Base-by-base conservation (phyloP, 2,113 vertebrate genomes). In the Bujurquina vittata region DNA sequence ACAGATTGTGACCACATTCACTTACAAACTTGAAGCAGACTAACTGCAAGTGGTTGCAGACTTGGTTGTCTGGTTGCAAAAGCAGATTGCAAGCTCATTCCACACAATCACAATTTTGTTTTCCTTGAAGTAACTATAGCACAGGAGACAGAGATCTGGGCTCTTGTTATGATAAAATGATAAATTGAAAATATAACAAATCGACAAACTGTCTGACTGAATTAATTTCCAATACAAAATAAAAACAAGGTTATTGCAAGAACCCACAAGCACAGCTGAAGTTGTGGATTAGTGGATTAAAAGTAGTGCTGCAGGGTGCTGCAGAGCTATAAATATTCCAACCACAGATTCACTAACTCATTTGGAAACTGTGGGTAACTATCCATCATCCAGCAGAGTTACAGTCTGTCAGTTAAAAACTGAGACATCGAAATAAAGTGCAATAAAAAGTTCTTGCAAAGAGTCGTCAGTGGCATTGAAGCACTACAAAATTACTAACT, bases 341-440 rank as follows among this genome's bases (percentile, higher is more conserved):
- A 17, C 69, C 10, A 17, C 57, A 65, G 9, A 75, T 61, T 63
- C 81, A 46, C 54, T 20, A 65, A 59, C 31, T 81, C 52, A 84
- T 84, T 56, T 79, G 33, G 31, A 84, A 88, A 79, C 78, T 77
- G 80, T 80, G 12, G 37, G 31, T 52, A 43, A 67, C 86, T 46
- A 83, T 88, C 80, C 56, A 83, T 88, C 89, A 82, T 23, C 43
- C 43, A 23, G 65, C n/a, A 69, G 49, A 79, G 67, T 79, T 63
- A 57, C 55, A 40, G 57, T 72, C 60, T 77, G 81, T 83, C 77
- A 75, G 11, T 72, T 78, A 35, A 60, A 46, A 81, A 60, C 75
- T 7, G 15, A 40, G 29, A 62, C 78, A 62, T 10, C 1, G 52
- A 76, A 77, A 76, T 54, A 52, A 77, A 55, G 72, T 18, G 60